Percentiles rank a stretch among this genome's conserved stretches.
Conservation (phyloP, 2,113 vertebrate genomes). For the Fulmarus glacialis region DNA sequence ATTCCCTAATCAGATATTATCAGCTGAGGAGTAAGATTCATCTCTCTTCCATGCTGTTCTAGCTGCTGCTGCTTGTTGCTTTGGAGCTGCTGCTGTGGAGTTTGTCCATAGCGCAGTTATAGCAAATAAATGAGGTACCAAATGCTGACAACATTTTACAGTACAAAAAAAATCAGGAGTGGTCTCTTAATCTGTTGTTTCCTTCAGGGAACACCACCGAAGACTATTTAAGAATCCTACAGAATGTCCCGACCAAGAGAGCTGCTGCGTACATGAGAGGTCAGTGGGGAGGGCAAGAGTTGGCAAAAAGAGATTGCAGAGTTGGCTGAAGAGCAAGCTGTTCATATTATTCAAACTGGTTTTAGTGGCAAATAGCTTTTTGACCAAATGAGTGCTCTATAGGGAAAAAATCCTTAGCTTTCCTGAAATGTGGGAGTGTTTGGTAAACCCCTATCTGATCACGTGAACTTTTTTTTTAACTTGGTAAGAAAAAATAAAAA, state of each 20-base stretch:
- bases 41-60: not conserved
- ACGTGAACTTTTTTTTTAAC: not conserved
- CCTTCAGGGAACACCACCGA: slow-evolving; percentile 63
- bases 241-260: not conserved
- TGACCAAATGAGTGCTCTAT: not conserved
- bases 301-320: not conserved
- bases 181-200: slow-evolving; percentile 12
- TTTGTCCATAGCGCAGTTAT: rapidly evolving
- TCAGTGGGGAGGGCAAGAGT: slow-evolving; percentile 43
- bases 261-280: slow-evolving; percentile 75
- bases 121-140: not conserved
- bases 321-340: not conserved
- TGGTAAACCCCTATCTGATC: not conserved
- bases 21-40: not conserved
- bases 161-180: not conserved
- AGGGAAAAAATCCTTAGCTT: not conserved
- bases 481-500: not conserved
- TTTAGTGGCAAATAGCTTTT: not conserved
- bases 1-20: not conserved
- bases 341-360: rapidly evolving
- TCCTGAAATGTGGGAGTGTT: not conserved
- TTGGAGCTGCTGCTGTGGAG: not conserved
- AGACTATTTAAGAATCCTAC: slow-evolving; percentile 42
- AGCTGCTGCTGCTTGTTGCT: not conserved
- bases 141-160: not conserved